phyloP scores from a whole-genome alignment of 2,797 vertebrate genomes.

The Microhierax caerulescens region DNA sequence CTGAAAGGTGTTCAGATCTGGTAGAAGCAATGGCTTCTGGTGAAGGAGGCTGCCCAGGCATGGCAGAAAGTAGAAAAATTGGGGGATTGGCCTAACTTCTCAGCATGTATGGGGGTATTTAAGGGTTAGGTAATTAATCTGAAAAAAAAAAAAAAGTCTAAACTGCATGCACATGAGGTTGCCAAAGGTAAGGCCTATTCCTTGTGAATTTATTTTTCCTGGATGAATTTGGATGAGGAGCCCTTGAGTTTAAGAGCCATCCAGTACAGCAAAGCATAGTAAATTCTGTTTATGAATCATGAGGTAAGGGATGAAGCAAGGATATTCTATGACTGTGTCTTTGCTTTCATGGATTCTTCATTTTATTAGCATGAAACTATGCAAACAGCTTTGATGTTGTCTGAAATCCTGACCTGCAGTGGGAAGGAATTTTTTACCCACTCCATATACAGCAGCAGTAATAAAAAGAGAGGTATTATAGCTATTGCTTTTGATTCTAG shows the following conservation, averaged over 20 bases:
- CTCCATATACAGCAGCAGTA: not conserved
- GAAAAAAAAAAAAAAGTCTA: not conserved
- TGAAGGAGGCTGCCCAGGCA: not conserved
- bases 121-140: not conserved
- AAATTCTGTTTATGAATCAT: not conserved
- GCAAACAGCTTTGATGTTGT: not conserved
- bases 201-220: not conserved
- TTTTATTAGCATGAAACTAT: not conserved
- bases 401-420: not conserved
- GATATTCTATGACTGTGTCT: not conserved
- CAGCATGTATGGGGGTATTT: not conserved
- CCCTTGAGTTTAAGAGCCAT: not conserved
- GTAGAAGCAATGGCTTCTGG: not conserved
- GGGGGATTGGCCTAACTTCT: not conserved
- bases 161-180: not conserved
- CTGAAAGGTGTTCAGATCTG: not conserved
- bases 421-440: not conserved
- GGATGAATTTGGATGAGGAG: not conserved
- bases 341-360: not conserved
- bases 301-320: not conserved
- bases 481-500: not conserved
- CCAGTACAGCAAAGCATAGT: not conserved
- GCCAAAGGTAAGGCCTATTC: not conserved
- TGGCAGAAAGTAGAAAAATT: not conserved
- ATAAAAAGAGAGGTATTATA: not conserved